Conservation (phyloP, 2,888 invertebrate genomes). For the Andrena fulva region DNA sequence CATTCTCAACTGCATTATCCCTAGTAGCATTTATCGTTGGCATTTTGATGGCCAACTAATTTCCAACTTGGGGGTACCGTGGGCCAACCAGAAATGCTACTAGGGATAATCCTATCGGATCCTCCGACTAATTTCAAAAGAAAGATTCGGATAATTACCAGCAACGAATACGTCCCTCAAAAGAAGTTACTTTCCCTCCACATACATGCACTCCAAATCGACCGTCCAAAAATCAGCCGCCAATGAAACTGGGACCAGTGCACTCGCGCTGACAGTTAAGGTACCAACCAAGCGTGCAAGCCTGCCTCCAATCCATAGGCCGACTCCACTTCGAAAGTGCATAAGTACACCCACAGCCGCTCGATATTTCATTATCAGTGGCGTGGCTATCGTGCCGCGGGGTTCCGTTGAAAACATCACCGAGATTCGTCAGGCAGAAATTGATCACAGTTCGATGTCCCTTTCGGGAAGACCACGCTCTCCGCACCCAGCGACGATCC, state of each 20-base stretch:
- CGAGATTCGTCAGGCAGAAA: not conserved
- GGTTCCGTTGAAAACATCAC: slow-evolving; percentile 6
- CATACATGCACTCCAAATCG: no score
- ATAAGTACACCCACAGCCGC: not conserved
- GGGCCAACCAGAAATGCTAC: no score
- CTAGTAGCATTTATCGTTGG: no score
- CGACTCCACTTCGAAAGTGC: slow-evolving; percentile 11
- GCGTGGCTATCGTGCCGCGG: slow-evolving; percentile 10
- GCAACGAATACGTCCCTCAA: no score
- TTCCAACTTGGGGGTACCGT: no score
- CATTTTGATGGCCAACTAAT: no score
- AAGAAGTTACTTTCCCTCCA: no score
- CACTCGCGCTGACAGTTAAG: not conserved
- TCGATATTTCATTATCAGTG: slow-evolving; percentile 29
- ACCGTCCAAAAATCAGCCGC: not conserved
- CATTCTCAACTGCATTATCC: no score
- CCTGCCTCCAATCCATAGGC: slow-evolving; percentile 4
- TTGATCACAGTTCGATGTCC: slow-evolving; percentile 14
- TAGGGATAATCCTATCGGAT: no score
- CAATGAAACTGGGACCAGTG: not conserved
- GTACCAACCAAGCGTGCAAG: not conserved
- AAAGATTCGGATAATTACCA: no score
- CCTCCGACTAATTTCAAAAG: no score
- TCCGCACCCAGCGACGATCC: not conserved
- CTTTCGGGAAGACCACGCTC: not conserved